Evolutionary conservation across 2,888 invertebrate genomes (phyloP), one percentile per base, ranked within the genome.

Genomic region (Stenolophus ochropezus): DNA sequence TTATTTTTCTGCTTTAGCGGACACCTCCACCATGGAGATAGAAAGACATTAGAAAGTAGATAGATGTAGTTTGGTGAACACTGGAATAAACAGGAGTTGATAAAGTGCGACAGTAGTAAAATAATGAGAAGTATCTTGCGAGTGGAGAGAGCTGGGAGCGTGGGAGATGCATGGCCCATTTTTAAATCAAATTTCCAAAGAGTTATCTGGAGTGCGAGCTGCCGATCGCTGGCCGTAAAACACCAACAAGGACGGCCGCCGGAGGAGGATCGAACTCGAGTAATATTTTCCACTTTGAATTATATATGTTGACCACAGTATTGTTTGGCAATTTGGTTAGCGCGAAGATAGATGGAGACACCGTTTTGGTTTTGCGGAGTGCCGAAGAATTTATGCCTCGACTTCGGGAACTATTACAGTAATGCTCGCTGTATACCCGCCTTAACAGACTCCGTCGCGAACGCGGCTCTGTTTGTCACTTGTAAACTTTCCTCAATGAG

Each of bases 271-370:
- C 79, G 79, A 69, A 69, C 65, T 42, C 6, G 25, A 53, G 81
- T 81, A 25, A 81, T 81, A 81, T 81, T 74, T 81, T 74, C 82
- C 78, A 74, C 81, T 75, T 83, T 83, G 83, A 83, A 83, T 83
- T 83, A 84, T 83, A 83, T 84, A 83, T 83, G 84, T 83, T 85
- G 85, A 85, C 84, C 85, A 85, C 85, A 86, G 85, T 84, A 85
- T 86, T 85, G 86, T 86, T 85, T 85, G 86, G 86, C 86, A 85
- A 87, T 87, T 86, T 85, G 81, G 81, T 81, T 81, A 81, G 73
- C 73, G 73, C 23, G 73, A 73, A 79, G 79, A 79, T 79, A 71
- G 79, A 51, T 47, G 27, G 53, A 71, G 51, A 61, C 51, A 79
- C 65, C 65, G 65, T 69, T 79, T 69, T 65, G 69, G 79, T 69